A percentile compares a stretch with the other conserved stretches of the same genome.
Evolutionary conservation across 2,113 vertebrate species (phyloP).

Genomic region (Atherinomorus stipes): DNA sequence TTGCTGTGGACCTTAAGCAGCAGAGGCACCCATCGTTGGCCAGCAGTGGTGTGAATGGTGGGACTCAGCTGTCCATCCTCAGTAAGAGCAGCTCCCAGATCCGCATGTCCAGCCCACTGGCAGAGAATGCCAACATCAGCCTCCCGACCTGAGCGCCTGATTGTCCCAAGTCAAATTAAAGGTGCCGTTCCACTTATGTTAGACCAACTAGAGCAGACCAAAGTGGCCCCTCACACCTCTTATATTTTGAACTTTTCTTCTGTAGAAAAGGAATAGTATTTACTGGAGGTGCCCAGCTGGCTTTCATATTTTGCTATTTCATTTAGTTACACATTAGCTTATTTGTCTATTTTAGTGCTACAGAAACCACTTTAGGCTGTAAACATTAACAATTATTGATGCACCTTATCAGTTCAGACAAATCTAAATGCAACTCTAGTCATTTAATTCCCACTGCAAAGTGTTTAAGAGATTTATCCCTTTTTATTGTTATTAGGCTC

Average conservation of each 20-base stretch:
- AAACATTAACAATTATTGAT: slow-evolving; percentile 17
- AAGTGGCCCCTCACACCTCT: slow-evolving; percentile 59
- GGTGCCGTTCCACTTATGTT: slow-evolving; percentile 51
- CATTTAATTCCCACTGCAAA: slow-evolving; percentile 3
- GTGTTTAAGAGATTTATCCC: neutral
- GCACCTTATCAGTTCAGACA: slow-evolving; percentile 27
- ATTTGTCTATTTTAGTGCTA: slow-evolving; percentile 2
- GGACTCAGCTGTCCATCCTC: slow-evolving; percentile 97
- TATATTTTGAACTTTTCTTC: slow-evolving; percentile 28
- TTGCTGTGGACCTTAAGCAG: slow-evolving; percentile 99
- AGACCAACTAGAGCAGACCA: slow-evolving; percentile 67
- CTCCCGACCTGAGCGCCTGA: slow-evolving; percentile 90
- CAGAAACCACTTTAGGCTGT: neutral
- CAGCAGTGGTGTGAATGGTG: slow-evolving; percentile 98
- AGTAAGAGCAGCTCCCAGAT: slow-evolving; percentile 99
- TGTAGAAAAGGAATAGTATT: slow-evolving; percentile 48
- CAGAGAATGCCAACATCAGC: slow-evolving; percentile 89
- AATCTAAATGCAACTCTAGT: slow-evolving; percentile 15
- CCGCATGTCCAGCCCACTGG: slow-evolving; percentile 96
- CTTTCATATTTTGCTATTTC: slow-evolving; percentile 17
- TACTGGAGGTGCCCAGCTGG: slow-evolving; percentile 25
- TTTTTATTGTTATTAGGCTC: slow-evolving; percentile 4
- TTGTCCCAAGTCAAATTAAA: slow-evolving; percentile 41
- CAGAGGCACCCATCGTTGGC: slow-evolving; percentile 97
- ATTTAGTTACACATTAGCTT: slow-evolving; percentile 7